Conservation (phyloP, 2,888 invertebrate genomes). For the Chymomyza fuscimana region DNA sequence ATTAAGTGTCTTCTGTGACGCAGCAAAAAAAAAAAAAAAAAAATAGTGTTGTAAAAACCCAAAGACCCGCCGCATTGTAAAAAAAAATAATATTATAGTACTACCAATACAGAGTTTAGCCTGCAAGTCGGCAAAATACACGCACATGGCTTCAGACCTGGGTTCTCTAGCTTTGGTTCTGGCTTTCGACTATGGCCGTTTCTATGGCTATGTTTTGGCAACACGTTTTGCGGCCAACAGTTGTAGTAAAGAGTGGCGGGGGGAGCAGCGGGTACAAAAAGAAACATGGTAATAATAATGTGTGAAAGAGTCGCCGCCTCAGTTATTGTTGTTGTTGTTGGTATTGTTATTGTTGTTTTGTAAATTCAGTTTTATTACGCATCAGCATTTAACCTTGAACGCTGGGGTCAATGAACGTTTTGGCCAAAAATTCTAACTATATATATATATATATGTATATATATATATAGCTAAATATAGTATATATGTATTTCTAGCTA, state of each 20-base stretch:
- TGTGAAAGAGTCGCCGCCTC: background rate
- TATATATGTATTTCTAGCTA: constrained; percentile 56
- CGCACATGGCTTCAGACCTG: constrained; percentile 36
- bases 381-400: constrained; percentile 76
- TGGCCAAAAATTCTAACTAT: constrained; percentile 73
- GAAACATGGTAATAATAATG: background rate
- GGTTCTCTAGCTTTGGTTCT: constrained; percentile 9
- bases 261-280: background rate
- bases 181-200: constrained; percentile 13
- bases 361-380: constrained; percentile 58
- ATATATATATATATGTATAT: constrained; percentile 26
- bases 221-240: constrained; percentile 1
- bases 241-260: background rate
- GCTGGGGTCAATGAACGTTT: constrained; percentile 76
- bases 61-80: constrained; percentile 1
- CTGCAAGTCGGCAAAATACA: background rate
- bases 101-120: constrained; percentile 9
- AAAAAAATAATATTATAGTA: background rate
- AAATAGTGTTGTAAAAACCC: background rate
- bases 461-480: constrained; percentile 44
- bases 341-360: constrained; percentile 24
- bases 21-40: constrained; percentile 51
- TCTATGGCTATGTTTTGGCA: constrained; percentile 1
- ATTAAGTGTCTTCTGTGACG: constrained; percentile 59
- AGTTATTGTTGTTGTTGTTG: constrained; percentile 9